Evolutionary conservation across 2,888 invertebrate species (phyloP), one percentile per base, ranked within the genome.

Genomic region (Campoplex nolae): DNA sequence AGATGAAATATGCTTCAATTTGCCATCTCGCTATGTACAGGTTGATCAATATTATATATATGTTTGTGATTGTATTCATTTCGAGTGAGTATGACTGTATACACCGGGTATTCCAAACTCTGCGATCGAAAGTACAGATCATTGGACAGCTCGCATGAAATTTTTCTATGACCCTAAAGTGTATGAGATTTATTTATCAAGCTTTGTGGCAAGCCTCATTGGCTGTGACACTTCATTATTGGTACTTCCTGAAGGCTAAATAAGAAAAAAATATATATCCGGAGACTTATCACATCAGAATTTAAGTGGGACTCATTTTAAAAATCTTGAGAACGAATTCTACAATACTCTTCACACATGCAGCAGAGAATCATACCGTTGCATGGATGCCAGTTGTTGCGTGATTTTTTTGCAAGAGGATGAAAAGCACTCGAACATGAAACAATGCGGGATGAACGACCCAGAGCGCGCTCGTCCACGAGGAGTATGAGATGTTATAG

Each of bases 361-460:
- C 3, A 38, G n/a, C 23, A 23, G 3, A 2, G 45, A 45, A 75
- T 28, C 28, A 45, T 62, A 18, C 18, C n/a, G 45, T 28, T 28
- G 62, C 42, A 28, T 32, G 45, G 45, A 28, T 62, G 28, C 45
- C n/a, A 42, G 73, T 58, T 68, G 73, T 42, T 67, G 42, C 65
- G 62, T 56, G 76, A 73, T 76, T 81, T 51, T 71, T 76, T 67
- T 38, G 23, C 62, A 71, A 81, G 65, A 65, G 80, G 23, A 65
- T 35, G 56, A 71, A 45, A 65, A 68, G 28, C 58, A 65, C 80
- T 84, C 65, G 81, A 81, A 81, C 81, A 76, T 76, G 71, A 85
- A 85, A 85, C 84, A 85, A 85, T 81, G 80, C 76, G 54, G 79
- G 81, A 85, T 71, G 84, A 85, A 71, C 75, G 81, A 81, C 42